Evolutionary conservation across 2,797 vertebrate genomes (phyloP).

Genomic region (Pangasius larnaudii): DNA sequence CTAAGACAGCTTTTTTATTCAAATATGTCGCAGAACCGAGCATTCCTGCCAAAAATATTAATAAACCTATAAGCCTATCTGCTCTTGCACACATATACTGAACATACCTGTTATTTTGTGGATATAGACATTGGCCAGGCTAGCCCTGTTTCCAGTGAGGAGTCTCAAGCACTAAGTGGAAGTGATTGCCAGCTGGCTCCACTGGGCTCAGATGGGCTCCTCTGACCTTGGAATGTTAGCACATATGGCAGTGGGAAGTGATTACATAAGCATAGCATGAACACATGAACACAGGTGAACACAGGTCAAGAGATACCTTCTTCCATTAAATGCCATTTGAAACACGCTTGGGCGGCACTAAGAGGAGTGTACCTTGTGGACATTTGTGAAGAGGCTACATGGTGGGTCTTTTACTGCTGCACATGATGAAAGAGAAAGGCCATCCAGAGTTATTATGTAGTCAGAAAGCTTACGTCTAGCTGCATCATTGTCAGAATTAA

Average conservation of each 20-base stretch:
- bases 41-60: not conserved
- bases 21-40: not conserved
- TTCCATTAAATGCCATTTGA: not conserved
- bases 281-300: too few species aligned
- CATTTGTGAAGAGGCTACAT: not conserved
- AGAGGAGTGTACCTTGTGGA: not conserved
- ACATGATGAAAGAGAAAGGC: too few species aligned
- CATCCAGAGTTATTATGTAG: too few species aligned
- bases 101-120: not conserved
- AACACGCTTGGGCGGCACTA: not conserved
- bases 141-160: not conserved
- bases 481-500: too few species aligned
- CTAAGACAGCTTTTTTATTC: not conserved
- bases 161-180: not conserved
- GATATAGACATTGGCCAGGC: not conserved
- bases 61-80: too few species aligned
- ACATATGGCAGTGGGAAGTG: not conserved
- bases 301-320: not conserved
- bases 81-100: not conserved
- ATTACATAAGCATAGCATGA: not conserved
- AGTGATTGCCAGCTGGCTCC: not conserved
- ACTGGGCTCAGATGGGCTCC: not conserved
- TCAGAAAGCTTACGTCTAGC: too few species aligned
- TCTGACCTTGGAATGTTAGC: not conserved
- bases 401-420: not conserved